phyloP scores from a whole-genome alignment of 2,113 vertebrate genomes.

The Macrotis lagotis region DNA sequence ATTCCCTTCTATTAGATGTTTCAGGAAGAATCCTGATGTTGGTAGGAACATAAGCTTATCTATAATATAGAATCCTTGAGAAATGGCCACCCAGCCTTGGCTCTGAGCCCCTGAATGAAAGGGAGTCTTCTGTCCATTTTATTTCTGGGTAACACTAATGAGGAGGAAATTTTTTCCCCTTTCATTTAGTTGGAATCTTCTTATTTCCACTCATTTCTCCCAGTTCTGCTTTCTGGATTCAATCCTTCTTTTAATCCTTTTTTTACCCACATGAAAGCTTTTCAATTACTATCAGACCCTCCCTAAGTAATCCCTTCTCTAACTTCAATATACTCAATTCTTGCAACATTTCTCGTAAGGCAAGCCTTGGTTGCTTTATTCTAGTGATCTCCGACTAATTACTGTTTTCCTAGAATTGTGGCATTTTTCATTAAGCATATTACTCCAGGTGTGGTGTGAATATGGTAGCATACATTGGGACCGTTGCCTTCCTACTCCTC shows the following conservation, averaged over 20 bases:
- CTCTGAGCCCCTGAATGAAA: not conserved
- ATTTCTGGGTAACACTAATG: not conserved
- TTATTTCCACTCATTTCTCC: not conserved
- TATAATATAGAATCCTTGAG: not conserved
- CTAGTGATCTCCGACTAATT: not conserved
- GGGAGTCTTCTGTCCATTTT: not conserved
- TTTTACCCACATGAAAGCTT: not conserved
- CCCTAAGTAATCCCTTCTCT: not conserved
- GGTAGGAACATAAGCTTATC: not conserved
- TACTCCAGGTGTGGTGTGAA: not conserved
- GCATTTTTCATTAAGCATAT: not conserved
- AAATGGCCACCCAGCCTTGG: not conserved
- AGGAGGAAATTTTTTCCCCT: not conserved
- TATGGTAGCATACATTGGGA: not conserved
- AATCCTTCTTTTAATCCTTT: not conserved
- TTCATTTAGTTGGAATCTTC: not conserved
- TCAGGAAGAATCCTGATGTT: not conserved
- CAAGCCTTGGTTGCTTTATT: not conserved
- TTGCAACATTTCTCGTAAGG: not conserved
- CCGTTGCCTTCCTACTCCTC: not conserved
- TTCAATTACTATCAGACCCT: not conserved
- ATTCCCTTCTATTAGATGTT: not conserved
- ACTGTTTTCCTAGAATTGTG: not conserved
- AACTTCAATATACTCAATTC: not conserved
- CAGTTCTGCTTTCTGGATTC: not conserved